These are phyloP conservation scores for Rhagologus leucostigma DNA, from an alignment of 2,113 vertebrate genomes.

Conservation along the genomic window DNA sequence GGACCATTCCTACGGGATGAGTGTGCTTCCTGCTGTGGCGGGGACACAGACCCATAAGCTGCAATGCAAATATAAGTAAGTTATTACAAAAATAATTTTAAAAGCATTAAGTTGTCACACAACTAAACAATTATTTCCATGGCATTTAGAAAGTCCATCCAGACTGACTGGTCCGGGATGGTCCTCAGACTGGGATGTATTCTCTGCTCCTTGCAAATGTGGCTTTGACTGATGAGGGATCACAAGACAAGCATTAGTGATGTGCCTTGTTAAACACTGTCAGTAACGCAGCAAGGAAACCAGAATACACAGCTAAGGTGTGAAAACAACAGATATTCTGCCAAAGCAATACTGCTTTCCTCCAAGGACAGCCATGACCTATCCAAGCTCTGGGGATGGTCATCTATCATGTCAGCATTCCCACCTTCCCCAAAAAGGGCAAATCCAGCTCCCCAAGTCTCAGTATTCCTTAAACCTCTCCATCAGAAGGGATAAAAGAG, in stretches of 20 bases:
- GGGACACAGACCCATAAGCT: not conserved
- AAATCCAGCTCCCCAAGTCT: not conserved
- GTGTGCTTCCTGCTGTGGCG: not conserved
- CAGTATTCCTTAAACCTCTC: not conserved
- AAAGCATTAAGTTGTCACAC: not conserved
- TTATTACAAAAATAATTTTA: not conserved
- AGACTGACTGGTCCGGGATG: not conserved
- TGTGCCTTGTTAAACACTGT: not conserved
- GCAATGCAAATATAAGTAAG: not conserved
- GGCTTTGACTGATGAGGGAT: not conserved
- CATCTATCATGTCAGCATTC: not conserved
- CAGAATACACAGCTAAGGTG: not conserved
- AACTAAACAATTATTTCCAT: not conserved
- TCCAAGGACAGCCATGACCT: not conserved
- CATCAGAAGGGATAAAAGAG: not conserved
- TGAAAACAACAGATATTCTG: not conserved
- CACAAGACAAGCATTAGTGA: accelerated
- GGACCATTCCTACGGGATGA: not conserved
- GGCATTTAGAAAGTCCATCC: not conserved
- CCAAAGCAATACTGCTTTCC: not conserved
- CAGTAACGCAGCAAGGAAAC: not conserved
- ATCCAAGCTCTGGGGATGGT: not conserved
- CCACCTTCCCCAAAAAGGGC: not conserved
- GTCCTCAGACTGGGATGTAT: not conserved
- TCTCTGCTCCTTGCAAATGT: not conserved